These are phyloP conservation scores for Pelvicachromis taeniatus DNA, from an alignment of 2,113 vertebrate species.

Conservation along the genomic window DNA sequence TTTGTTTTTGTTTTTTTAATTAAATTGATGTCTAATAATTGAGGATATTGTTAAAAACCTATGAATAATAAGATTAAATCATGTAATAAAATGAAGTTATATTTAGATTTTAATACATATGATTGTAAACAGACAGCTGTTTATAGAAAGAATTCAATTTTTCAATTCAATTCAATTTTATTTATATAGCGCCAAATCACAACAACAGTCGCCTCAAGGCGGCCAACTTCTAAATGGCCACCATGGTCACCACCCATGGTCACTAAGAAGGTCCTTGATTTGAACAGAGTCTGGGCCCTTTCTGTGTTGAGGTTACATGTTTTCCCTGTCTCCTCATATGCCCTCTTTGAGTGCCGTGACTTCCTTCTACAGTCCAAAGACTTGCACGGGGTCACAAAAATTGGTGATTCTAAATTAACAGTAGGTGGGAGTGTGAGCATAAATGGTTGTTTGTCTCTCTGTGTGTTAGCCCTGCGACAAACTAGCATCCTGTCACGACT, in stretches of 20 bases:
- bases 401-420: not conserved
- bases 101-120: not conserved
- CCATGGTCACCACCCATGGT: too few species aligned
- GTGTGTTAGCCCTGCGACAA: not conserved
- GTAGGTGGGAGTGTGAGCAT: not conserved
- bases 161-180: too few species aligned
- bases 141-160: too few species aligned
- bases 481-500: not conserved
- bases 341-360: not conserved
- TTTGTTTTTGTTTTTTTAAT: not conserved
- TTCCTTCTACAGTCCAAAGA: fast-evolving
- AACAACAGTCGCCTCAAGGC: too few species aligned
- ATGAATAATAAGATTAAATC: fast-evolving
- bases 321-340: not conserved
- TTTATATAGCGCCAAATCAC: too few species aligned
- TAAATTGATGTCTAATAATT: not conserved
- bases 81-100: not conserved
- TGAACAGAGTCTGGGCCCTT: not conserved
- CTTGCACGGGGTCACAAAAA: too few species aligned
- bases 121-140: not conserved
- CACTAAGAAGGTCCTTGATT: not conserved
- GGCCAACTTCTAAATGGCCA: too few species aligned
- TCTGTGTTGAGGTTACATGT: not conserved
- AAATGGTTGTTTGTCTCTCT: not conserved
- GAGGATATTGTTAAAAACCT: not conserved